Evolutionary conservation across 2,113 vertebrate genomes (phyloP), one percentile per base, ranked within the genome.

Genomic region (Upupa epops): DNA sequence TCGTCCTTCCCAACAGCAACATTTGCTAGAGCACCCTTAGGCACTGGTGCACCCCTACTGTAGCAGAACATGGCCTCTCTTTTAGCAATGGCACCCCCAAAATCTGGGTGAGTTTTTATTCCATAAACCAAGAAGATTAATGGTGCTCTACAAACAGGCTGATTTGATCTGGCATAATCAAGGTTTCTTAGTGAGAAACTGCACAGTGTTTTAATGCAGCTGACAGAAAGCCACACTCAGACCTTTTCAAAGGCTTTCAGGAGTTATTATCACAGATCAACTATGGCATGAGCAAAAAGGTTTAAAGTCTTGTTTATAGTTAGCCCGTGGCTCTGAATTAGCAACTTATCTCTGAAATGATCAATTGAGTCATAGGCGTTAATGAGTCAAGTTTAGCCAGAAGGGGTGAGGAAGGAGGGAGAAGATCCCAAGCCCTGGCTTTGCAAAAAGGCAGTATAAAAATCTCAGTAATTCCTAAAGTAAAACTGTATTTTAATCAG

Each of bases 171-270:
- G 97, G 97, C 98, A 97, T 24, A 25, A 94, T 96, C 96, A 96
- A 98, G 96, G 89, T 97, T 98, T 97, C 76, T 77, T 65, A 91
- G 97, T 95, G 96, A 95, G 96, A 98, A 97, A 97, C 93, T 55
- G 83, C 84, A 85, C 92, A 91, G 93, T 95, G 97, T 87, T 80
- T 89, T 97, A 97, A 97, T 96, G 95, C 78, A 14, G 90, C 94
- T 97, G 97, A 98, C 96, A 97, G 95, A 96, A 92, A 97, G 90
- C 91, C 59, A 84, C 88, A 73, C 86, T 96, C 93, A 97, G 97
- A 98, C 97, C 97, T 98, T 98, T 98, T 97, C 97, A 97, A 94
- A 97, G 93, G 88, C 88, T 97, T 94, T 97, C 97, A 97, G 94
- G 95, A 96, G 72, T 96, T 97, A 97, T 97, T 95, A 96, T 25